Base-by-base conservation (phyloP, 2,113 vertebrate species). In the Ibidorhyncha struthersii region DNA sequence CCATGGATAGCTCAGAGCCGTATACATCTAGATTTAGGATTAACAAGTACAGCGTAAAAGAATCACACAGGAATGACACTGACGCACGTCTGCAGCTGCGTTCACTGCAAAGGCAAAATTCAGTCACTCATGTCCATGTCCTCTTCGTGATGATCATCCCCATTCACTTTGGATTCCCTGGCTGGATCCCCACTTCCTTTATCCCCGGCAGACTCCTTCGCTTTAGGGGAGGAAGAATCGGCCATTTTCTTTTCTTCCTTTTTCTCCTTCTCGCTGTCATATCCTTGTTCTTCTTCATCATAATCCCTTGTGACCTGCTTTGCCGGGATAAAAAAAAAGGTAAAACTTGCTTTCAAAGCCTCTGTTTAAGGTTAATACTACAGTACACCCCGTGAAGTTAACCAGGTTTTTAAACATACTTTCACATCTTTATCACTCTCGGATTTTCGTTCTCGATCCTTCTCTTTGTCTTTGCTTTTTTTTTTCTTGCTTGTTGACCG, bases 101-200 rank as follows among this genome's bases (percentile, higher is more conserved):
- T 11, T 56, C 49, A 62, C 83, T 38, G 81, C 58, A 26, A 67
- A 71, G 92, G 72, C 85, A 15, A 22, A 22, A 30, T 47, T 99
- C 97, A 99, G 97, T 99, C 99, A 69, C 99, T 99, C 99, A 99
- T 99, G 92, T 99, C 99, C 99, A 99, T 99, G 97, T 99, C 99
- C 95, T 99, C 99, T 72, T 99, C 99, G 21, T 99, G 99, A 94
- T 99, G 99, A 92, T 99, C 99, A 3, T 99, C 99, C 43, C 99
- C 99, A 1, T 99, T 99, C 16, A 99, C 98, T 96, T 99, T 99
- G 96, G 99, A 99, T 50, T 99, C 99, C 92, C 99, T 98, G 12
- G 96, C 95, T 2, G 91, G 52, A 6, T 99, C 98, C 13, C 97
- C 97, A 8, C 97, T 94, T 2, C 98, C 97, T 56, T 98, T 98